Evolutionary conservation across 2,113 vertebrate species (phyloP).

Genomic region (Podarcis muralis): DNA sequence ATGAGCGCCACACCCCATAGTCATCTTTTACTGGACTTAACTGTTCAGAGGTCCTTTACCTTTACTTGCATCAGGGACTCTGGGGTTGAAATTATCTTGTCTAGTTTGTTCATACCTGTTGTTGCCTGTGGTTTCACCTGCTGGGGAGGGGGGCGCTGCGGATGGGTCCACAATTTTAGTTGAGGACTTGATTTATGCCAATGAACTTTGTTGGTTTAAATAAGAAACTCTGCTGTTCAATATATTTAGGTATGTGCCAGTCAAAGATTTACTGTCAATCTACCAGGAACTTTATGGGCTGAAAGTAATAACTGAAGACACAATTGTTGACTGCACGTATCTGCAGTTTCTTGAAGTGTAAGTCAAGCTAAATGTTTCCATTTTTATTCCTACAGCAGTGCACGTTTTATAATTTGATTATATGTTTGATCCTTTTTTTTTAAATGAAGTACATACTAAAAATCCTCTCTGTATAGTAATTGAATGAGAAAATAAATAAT

Average conservation of each 20-base stretch:
- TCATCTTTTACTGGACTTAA: too few species aligned
- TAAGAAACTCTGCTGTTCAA: not conserved
- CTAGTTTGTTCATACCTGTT: too few species aligned
- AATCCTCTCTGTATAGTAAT: not conserved
- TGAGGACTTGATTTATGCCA: not conserved
- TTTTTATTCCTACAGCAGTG: not conserved
- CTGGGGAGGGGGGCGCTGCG: too few species aligned
- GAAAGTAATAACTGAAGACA: conserved; percentile 67
- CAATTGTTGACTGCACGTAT: conserved; percentile 74
- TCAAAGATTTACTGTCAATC: conserved; percentile 77
- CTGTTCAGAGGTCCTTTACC: too few species aligned
- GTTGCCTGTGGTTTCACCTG: too few species aligned
- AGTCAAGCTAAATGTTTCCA: conserved; percentile 45
- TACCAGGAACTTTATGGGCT: conserved; percentile 75
- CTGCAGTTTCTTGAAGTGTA: conserved; percentile 78
- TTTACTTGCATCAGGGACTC: too few species aligned
- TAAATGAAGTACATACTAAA: too few species aligned
- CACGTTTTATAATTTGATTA: not conserved
- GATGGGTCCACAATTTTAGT: too few species aligned
- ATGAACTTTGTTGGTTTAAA: not conserved
- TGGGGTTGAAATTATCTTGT: too few species aligned
- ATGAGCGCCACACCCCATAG: too few species aligned
- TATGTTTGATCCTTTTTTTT: not conserved
- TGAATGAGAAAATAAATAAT: not conserved
- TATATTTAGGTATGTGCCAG: conserved; percentile 77